Percentiles rank a stretch among this genome's conserved stretches.
These are phyloP conservation scores for Mactromeris polynyma DNA, from an alignment of 2,888 invertebrate genomes.

Conservation along the genomic window DNA sequence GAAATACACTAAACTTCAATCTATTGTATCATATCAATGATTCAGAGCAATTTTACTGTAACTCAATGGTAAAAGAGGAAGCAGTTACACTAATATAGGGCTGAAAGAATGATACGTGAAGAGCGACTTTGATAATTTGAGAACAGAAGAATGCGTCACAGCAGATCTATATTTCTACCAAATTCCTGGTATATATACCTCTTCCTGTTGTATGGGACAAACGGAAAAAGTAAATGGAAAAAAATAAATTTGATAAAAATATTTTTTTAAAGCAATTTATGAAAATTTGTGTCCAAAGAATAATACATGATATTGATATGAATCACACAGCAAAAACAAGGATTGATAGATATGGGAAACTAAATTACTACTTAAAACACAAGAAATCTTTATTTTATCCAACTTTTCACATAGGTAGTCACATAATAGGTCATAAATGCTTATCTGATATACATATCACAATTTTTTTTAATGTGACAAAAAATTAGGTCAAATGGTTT, in stretches of 20 bases:
- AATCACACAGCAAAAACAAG: background rate
- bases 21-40: background rate
- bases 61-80: background rate
- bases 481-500: too few relatives aligned
- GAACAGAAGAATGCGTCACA: background rate
- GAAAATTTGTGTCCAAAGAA: background rate
- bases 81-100: background rate
- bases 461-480: too few relatives aligned
- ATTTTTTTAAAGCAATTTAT: background rate
- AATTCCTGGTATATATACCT: background rate
- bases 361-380: too few relatives aligned
- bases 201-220: background rate
- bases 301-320: background rate
- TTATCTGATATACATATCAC: too few relatives aligned
- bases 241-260: background rate
- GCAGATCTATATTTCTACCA: conserved; percentile 10
- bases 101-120: background rate
- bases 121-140: background rate
- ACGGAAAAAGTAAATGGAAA: background rate
- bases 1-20: background rate
- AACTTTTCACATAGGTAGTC: too few relatives aligned
- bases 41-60: background rate
- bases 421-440: too few relatives aligned
- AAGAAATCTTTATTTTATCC: too few relatives aligned
- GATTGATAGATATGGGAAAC: background rate